Percentiles rank a stretch among this genome's conserved stretches.
phyloP scores from a whole-genome alignment of 2,888 invertebrate species.

The Holacanthella duospinosa region DNA sequence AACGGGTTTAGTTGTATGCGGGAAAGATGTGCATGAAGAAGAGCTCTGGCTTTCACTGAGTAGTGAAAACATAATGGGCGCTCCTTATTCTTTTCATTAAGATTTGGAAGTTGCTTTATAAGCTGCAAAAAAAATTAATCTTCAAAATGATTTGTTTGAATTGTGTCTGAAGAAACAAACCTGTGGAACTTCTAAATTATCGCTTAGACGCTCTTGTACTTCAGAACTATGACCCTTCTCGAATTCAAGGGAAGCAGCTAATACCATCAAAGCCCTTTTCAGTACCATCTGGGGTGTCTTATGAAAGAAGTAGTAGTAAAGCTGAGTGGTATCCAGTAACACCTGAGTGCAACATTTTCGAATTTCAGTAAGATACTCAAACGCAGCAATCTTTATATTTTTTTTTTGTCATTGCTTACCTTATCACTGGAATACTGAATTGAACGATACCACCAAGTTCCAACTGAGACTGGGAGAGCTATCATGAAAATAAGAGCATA shows the following conservation, averaged over 20 bases:
- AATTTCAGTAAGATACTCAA: slow-evolving; percentile 4
- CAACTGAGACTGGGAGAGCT: slow-evolving; percentile 78
- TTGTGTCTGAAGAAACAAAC: slow-evolving; percentile 46
- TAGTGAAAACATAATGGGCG: slow-evolving; percentile 82
- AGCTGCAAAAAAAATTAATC: slow-evolving; percentile 51
- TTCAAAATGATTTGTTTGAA: neutral
- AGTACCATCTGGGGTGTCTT: slow-evolving; percentile 92
- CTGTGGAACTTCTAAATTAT: slow-evolving; percentile 86
- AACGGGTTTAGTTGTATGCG: slow-evolving; percentile 64
- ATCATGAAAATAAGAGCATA: slow-evolving; percentile 98
- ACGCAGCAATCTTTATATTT: too few relatives aligned
- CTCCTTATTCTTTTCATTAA: slow-evolving; percentile 94
- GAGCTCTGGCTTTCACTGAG: slow-evolving; percentile 72
- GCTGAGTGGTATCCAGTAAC: slow-evolving; percentile 86
- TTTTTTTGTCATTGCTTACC: too few relatives aligned
- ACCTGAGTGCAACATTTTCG: slow-evolving; percentile 50
- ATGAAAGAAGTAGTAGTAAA: slow-evolving; percentile 91
- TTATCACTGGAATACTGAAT: slow-evolving; percentile 95
- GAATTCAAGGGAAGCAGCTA: slow-evolving; percentile 94
- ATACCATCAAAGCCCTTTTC: slow-evolving; percentile 90
- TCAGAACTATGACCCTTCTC: slow-evolving; percentile 88
- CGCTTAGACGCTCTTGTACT: slow-evolving; percentile 80
- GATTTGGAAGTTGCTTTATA: slow-evolving; percentile 77
- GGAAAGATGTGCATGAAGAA: slow-evolving; percentile 91
- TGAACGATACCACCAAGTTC: slow-evolving; percentile 98